Evolutionary conservation across 2,888 invertebrate species (phyloP).

Genomic region (Carterocephalus palaemon): DNA sequence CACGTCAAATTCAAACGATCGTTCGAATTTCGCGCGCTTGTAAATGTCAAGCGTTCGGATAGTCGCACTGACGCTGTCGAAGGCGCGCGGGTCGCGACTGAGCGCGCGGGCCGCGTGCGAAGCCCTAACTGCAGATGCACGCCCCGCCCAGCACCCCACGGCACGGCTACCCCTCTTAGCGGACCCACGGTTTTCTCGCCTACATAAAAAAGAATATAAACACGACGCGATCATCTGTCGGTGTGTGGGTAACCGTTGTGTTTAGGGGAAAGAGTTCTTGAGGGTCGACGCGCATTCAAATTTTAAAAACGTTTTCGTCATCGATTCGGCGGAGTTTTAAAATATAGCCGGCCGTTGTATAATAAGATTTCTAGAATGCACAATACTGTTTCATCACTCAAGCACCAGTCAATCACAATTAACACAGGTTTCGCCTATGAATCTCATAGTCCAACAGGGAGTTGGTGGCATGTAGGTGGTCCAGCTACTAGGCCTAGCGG

Average conservation of each 20-base stretch:
- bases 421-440: too few species aligned
- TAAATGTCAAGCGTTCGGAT: conserved; percentile 33
- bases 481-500: too few species aligned
- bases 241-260: conserved; percentile 44
- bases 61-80: conserved; percentile 59
- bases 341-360: too few species aligned
- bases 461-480: too few species aligned
- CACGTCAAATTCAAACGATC: conserved; percentile 20
- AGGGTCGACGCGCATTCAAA: conserved; percentile 44
- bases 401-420: too few species aligned
- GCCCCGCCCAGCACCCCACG: conserved; percentile 72
- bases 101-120: conserved; percentile 42
- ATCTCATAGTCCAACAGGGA: too few species aligned
- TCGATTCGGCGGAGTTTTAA: conserved; percentile 33
- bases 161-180: conserved; percentile 57
- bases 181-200: conserved; percentile 65
- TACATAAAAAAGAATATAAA: conserved; percentile 65
- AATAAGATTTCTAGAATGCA: too few species aligned
- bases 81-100: conserved; percentile 70
- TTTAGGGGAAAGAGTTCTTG: conserved; percentile 47
- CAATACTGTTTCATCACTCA: too few species aligned
- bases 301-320: conserved; percentile 48
- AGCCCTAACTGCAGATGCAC: conserved; percentile 71
- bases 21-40: conserved; percentile 24
- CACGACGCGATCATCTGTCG: conserved; percentile 36